phyloP scores from a whole-genome alignment of 2,797 vertebrate species.

The Chloroceryle inda region DNA sequence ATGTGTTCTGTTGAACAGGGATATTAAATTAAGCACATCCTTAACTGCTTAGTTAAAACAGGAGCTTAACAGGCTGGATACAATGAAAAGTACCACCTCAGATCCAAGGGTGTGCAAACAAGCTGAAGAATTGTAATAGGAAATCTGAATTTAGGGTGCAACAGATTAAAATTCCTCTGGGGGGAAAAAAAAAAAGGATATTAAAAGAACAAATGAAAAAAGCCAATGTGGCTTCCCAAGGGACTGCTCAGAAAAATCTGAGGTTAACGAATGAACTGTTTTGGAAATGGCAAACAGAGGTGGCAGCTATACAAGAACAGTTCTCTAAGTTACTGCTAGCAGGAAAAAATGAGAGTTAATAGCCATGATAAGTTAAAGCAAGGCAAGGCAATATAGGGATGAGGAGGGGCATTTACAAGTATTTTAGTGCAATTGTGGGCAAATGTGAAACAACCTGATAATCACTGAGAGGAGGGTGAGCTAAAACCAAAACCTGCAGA shows the following conservation, averaged over 20 bases:
- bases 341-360: conserved; percentile 29
- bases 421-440: neutral
- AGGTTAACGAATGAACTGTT: conserved; percentile 47
- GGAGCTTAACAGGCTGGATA: neutral
- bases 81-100: neutral
- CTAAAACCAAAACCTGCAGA: neutral
- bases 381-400: neutral
- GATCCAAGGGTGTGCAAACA: conserved; percentile 14
- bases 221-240: neutral
- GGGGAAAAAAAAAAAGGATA: neutral
- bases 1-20: neutral
- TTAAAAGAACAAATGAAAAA: neutral
- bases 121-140: conserved; percentile 1
- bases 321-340: neutral
- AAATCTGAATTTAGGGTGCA: conserved; percentile 27
- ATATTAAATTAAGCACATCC: conserved; percentile 28
- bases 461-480: neutral
- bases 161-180: conserved; percentile 42
- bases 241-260: conserved; percentile 14
- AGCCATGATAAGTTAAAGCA: conserved; percentile 9
- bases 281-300: conserved; percentile 51
- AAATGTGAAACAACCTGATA: neutral
- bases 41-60: conserved; percentile 27
- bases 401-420: neutral
- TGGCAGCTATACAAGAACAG: conserved; percentile 4